Evolutionary conservation across 2,797 vertebrate genomes (phyloP), one percentile per base, ranked within the genome.

Genomic region (Tadarida brasiliensis): DNA sequence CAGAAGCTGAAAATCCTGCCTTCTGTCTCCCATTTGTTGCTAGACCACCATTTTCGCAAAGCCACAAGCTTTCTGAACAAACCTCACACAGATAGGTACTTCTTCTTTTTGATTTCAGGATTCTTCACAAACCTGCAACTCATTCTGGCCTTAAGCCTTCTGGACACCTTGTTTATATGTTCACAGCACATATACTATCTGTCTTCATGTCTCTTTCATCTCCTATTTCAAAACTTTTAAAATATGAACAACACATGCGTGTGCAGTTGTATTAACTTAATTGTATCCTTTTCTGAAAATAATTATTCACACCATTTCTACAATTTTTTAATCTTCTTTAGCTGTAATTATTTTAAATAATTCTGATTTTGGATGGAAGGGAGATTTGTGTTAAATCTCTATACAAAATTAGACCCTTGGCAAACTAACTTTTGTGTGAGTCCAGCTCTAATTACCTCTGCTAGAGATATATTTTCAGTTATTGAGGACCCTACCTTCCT

Each of bases 11-110:
- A 87, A 85, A 80, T 35, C 4, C 35, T 49, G 24, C 5, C 14
- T 95, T 91, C 22, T 26, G 16, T 61, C 47, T 81, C 78, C n/a
- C 35, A 59, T 91, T 73, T 94, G 51, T 84, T 85, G 47, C 80
- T 96, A 63, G 84, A 47, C 70, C 47, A 61, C 56, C 91, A 16
- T 89, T 76, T 95, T 84, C 11, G 26, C n/a, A 84, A 80, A 96
- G 39, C 78, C 70, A 63, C 16, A 68, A 44, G 71, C 8, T 86
- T 94, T 86, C 68, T 71, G 30, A 94, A 94, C 71, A 94, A 95
- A 87, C 39, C 33, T 85, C 80, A 93, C 24, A 77, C 82, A 85
- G 94, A 71, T 33, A 86, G 84, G 11, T 15, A 81, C 30, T 83
- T 90, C 70, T 65, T 93, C 57, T 87, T 91, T 81, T 82, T 87